Evolutionary conservation across 2,113 vertebrate genomes (phyloP), one percentile per base, ranked within the genome.

Genomic region (Capricornis sumatraensis): DNA sequence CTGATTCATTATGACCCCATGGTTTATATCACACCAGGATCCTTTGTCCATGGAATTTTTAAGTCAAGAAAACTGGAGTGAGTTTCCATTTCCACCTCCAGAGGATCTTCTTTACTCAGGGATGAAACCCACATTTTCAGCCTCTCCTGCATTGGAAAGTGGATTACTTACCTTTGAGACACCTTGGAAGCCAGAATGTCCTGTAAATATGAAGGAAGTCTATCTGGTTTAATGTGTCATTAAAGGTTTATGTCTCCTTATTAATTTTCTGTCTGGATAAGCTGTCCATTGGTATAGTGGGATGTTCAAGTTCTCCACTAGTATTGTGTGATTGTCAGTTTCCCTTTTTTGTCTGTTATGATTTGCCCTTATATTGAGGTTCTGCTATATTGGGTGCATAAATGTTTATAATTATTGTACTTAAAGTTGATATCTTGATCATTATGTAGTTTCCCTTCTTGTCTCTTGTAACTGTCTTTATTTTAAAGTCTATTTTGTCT

Each of bases 71-170:
- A 36, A 71, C 17, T 5, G 2, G n/a, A 71, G 17, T 71, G n/a
- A 36, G n/a, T 71, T 71, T n/a, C 64, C 64, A 67, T 67, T 67
- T 67, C n/a, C 17, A 21, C n/a, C 17, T 71, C n/a, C n/a, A 71
- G 64, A 4, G 64, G n/a, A 11, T 71, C 17, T 36, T 36, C 9
- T 1, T 36, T 19, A 71, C 0, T 0, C 33, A 36, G n/a, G 9
- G 4, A 36, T 36, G 8, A 71, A 71, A 36, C 17, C 64, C 9
- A 36, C n/a, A 71, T 36, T 36, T 71, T 21, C 64, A 36, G 17
- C 17, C 8, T 71, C 17, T 71, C 4, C n/a, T 71, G n/a, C 4
- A 21, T 21, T 71, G n/a, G 33, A 64, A 36, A 21, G n/a, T 11
- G n/a, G n/a, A 21, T 71, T 71, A n/a, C 21, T 71, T 71, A 36